A percentile compares a stretch with the other conserved stretches of the same genome.
phyloP scores from a whole-genome alignment of 53 echinoderm and acorn worm genomes.

The Patiria pectinifera region DNA sequence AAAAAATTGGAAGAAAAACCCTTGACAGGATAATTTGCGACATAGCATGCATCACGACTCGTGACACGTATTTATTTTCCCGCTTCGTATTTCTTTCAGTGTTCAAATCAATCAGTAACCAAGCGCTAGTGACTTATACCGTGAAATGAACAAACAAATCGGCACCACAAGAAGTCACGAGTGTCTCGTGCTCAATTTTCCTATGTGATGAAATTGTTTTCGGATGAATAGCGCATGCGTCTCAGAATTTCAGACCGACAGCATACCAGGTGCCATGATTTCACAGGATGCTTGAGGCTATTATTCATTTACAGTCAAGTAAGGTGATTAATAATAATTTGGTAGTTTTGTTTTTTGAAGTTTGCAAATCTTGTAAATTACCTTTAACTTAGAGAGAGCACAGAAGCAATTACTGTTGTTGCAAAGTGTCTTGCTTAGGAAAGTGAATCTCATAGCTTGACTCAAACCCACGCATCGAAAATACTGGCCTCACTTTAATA shows the following conservation, averaged over 20 bases:
- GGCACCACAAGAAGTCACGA: background rate
- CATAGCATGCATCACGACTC: background rate
- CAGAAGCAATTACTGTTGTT: background rate
- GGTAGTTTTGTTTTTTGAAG: no score
- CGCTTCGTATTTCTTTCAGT: background rate
- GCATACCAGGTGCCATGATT: no score
- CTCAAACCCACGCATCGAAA: no score
- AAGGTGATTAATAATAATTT: no score
- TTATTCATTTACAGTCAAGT: no score
- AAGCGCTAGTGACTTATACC: background rate
- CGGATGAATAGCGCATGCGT: background rate
- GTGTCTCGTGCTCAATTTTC: background rate
- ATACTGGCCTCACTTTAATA: no score
- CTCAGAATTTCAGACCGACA: background rate
- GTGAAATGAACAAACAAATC: background rate
- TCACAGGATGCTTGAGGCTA: no score
- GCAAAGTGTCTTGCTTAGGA: background rate
- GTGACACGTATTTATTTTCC: conserved; percentile 3
- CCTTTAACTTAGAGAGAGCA: no score
- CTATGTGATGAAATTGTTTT: background rate
- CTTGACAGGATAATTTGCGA: background rate
- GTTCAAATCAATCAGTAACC: background rate
- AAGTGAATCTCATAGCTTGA: no score
- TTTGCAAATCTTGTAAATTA: no score
- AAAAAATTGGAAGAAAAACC: background rate